phyloP scores from a whole-genome alignment of 1,140 invertebrate species.

The Dreissena polymorpha region DNA sequence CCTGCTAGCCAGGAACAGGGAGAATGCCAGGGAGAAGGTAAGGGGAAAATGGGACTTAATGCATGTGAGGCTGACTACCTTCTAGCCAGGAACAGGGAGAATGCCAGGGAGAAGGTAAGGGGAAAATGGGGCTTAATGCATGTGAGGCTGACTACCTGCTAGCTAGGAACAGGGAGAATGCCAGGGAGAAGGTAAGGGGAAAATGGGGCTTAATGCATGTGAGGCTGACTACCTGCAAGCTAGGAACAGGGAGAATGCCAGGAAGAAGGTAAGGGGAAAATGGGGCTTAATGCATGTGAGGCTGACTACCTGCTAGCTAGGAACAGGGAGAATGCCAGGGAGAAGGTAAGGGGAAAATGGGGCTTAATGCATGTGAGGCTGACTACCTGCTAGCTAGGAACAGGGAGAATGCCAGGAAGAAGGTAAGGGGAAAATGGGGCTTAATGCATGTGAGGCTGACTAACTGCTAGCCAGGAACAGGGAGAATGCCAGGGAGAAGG shows the following conservation, averaged over 20 bases:
- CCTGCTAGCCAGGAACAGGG: conserved; percentile 58
- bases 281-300: conserved; percentile 39
- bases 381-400: conserved; percentile 57
- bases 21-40: conserved; percentile 66
- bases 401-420: conserved; percentile 63
- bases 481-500: conserved; percentile 64
- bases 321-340: conserved; percentile 62
- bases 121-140: neutral
- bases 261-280: conserved; percentile 62
- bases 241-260: conserved; percentile 60
- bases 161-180: conserved; percentile 57
- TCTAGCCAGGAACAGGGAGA: conserved; percentile 58
- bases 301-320: conserved; percentile 57
- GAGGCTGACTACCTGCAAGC: conserved; percentile 61
- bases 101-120: conserved; percentile 66
- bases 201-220: neutral
- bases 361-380: conserved; percentile 49
- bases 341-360: conserved; percentile 60
- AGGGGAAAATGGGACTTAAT: conserved; percentile 6
- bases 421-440: conserved; percentile 52
- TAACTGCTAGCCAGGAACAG: conserved; percentile 58
- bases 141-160: conserved; percentile 61
- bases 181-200: conserved; percentile 65
- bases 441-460: conserved; percentile 54
- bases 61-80: conserved; percentile 58